phyloP scores from a whole-genome alignment of 2,113 vertebrate species.

The Sapajus apella region DNA sequence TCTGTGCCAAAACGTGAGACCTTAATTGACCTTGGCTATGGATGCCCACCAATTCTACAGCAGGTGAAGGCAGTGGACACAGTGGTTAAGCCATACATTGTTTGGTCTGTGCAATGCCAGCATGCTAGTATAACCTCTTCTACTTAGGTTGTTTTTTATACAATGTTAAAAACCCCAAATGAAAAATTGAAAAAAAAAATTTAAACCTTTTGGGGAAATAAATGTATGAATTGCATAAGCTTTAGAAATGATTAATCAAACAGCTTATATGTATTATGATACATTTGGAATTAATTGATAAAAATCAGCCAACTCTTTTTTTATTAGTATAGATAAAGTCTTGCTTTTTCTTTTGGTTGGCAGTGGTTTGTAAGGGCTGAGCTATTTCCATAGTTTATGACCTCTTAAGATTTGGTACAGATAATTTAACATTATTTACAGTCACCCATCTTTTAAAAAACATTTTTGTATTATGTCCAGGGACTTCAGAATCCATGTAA shows the following conservation, averaged over 20 bases:
- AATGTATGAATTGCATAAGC: not conserved
- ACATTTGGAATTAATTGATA: not conserved
- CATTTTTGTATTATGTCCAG: not conserved
- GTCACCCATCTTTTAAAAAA: not conserved
- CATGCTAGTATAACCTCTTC: not conserved
- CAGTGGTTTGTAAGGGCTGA: not conserved
- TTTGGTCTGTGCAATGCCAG: not conserved
- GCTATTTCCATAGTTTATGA: not conserved
- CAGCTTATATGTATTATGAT: not conserved
- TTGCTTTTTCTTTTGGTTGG: slow-evolving; percentile 1
- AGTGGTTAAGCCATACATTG: not conserved
- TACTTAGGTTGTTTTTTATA: not conserved
- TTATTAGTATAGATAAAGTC: not conserved
- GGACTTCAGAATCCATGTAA: not conserved
- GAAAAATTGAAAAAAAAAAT: not conserved
- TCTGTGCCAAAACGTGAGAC: slow-evolving; percentile 14
- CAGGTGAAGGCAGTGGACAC: not conserved
- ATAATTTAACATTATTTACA: not conserved
- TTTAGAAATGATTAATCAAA: not conserved
- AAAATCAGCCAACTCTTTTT: not conserved
- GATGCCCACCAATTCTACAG: not conserved
- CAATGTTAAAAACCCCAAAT: not conserved
- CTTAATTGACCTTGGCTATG: not conserved
- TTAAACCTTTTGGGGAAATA: not conserved
- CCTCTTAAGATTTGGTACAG: not conserved